Percentiles rank a stretch among this genome's conserved stretches.
phyloP scores from a whole-genome alignment of 2,113 vertebrate species.

The Pontoporia blainvillei region DNA sequence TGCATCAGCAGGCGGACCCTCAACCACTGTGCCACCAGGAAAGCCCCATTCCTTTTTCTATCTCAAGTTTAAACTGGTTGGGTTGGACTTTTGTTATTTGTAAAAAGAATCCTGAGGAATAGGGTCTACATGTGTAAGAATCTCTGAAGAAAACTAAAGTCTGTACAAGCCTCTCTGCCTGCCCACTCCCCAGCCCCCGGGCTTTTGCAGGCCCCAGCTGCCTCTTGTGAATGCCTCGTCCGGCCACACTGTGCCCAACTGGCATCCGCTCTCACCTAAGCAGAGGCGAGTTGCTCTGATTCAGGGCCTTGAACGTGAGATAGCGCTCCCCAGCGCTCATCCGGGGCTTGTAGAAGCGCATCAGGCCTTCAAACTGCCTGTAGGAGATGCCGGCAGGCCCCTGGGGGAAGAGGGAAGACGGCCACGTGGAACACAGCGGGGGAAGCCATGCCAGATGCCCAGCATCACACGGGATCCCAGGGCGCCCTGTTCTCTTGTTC shows the following conservation, averaged over 20 bases:
- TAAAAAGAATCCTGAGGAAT: not conserved
- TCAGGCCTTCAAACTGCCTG: conserved; percentile 95
- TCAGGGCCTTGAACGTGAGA: conserved; percentile 95
- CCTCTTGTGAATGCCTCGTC: rapidly evolving
- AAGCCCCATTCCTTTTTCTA: not conserved
- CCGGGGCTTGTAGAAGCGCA: conserved; percentile 94
- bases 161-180: not conserved
- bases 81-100: not conserved
- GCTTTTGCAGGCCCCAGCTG: rapidly evolving
- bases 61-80: not conserved
- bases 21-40: too few species aligned
- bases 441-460: not conserved
- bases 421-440: not conserved
- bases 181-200: too few species aligned
- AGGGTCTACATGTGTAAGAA: not conserved
- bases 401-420: conserved; percentile 72
- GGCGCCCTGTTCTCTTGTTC: not conserved
- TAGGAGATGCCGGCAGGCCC: conserved; percentile 90
- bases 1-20: too few species aligned
- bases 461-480: not conserved
- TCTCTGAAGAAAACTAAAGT: not conserved
- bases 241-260: not conserved
- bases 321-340: conserved; percentile 93
- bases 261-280: conserved; percentile 83
- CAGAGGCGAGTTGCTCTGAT: conserved; percentile 86